phyloP scores from a whole-genome alignment of 1,140 invertebrate species.

The Contarinia nasturtii region DNA sequence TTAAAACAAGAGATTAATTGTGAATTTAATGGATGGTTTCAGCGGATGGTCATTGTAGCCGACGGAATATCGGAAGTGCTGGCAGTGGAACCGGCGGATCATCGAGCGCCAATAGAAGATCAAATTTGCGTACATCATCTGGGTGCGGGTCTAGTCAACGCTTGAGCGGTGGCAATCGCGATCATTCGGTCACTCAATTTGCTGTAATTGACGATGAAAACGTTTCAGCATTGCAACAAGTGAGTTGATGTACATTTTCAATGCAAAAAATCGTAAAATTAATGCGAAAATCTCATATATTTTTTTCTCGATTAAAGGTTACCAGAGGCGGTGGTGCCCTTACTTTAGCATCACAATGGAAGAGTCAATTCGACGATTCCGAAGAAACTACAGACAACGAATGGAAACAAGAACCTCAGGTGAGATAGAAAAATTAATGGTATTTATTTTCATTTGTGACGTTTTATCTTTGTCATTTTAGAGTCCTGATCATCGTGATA shows the following conservation, averaged over 20 bases:
- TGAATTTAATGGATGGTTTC: no score
- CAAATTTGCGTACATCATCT: slow-evolving; percentile 18
- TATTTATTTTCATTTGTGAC: no score
- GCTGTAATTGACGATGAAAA: slow-evolving; percentile 87
- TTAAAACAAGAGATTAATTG: no score
- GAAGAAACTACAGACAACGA: slow-evolving; percentile 82
- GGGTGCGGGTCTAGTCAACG: slow-evolving; percentile 26
- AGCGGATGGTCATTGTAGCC: not conserved
- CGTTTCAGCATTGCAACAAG: slow-evolving; percentile 69
- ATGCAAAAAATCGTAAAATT: no score
- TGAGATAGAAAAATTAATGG: slow-evolving; percentile 4
- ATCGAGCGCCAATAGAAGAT: slow-evolving; percentile 9
- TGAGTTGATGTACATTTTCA: slow-evolving; percentile 11
- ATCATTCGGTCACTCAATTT: slow-evolving; percentile 57
- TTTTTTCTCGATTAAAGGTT: slow-evolving; percentile 23
- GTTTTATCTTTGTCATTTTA: no score
- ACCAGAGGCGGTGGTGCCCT: slow-evolving; percentile 53
- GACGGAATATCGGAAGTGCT: not conserved
- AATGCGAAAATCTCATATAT: not conserved
- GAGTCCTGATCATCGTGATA: slow-evolving; percentile 8
- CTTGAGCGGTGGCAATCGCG: slow-evolving; percentile 19
- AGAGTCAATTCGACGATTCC: slow-evolving; percentile 84
- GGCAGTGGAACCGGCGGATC: slow-evolving; percentile 3
- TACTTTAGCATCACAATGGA: slow-evolving; percentile 79
- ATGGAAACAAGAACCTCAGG: slow-evolving; percentile 58